Percentiles rank a stretch among this genome's conserved stretches.
phyloP scores from a whole-genome alignment of 2,888 invertebrate genomes.

The Chironomus tentans region DNA sequence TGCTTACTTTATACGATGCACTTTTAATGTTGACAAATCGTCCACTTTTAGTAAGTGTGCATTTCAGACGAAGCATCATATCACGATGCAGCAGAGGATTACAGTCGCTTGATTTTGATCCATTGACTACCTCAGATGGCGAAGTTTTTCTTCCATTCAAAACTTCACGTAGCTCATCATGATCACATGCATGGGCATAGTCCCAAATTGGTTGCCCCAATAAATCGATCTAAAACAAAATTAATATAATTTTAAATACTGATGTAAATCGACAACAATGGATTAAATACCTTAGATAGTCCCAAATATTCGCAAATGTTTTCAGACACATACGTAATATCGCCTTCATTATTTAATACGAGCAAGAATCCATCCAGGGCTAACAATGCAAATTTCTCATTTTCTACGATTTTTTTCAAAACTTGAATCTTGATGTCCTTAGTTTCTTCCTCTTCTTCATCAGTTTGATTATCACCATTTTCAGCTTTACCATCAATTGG shows the following conservation, averaged over 20 bases:
- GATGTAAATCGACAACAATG: no score
- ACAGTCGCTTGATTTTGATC: conserved; percentile 6
- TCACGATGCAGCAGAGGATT: conserved; percentile 39
- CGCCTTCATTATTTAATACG: conserved; percentile 79
- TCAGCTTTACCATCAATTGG: not conserved
- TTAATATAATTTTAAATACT: not conserved
- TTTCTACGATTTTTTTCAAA: conserved; percentile 38
- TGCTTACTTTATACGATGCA: conserved; percentile 81
- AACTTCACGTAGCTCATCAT: conserved; percentile 71
- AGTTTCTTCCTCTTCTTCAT: conserved; percentile 25
- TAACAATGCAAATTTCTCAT: conserved; percentile 40
- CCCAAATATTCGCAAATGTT: conserved; percentile 87
- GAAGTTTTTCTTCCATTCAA: conserved; percentile 41
- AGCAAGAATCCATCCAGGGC: conserved; percentile 87
- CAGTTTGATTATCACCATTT: not conserved
- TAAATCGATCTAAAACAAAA: conserved; percentile 73
- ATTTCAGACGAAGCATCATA: conserved; percentile 63
- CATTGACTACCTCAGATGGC: conserved; percentile 28
- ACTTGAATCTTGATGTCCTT: conserved; percentile 36
- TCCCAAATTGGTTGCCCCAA: conserved; percentile 92
- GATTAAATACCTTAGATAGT: conserved; percentile 66
- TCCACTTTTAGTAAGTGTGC: conserved; percentile 91
- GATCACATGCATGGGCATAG: conserved; percentile 92
- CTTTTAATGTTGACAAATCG: conserved; percentile 91
- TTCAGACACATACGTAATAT: conserved; percentile 86